Evolutionary conservation across 2,888 invertebrate genomes (phyloP).

Genomic region (Cryptosula pallasiana): DNA sequence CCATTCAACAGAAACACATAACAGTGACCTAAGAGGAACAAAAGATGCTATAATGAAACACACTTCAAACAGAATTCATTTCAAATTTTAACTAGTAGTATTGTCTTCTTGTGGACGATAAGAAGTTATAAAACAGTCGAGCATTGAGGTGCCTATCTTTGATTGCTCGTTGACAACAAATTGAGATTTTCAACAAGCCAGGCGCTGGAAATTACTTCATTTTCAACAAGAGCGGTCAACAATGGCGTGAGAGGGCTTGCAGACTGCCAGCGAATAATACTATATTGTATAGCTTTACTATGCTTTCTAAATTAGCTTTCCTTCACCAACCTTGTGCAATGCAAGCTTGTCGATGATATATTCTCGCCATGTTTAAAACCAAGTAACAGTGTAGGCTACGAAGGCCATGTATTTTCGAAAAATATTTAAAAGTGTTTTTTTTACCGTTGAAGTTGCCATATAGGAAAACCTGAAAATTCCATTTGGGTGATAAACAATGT

Average conservation of each 20-base stretch:
- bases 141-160: conserved; percentile 18
- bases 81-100: conserved; percentile 13
- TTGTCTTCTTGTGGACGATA: conserved; percentile 7
- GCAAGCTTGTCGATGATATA: too few relatives aligned
- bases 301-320: conserved; percentile 20
- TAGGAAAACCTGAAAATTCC: too few relatives aligned
- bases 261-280: not conserved
- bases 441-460: too few relatives aligned
- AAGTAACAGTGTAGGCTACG: too few relatives aligned
- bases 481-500: too few relatives aligned
- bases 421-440: too few relatives aligned
- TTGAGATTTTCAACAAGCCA: conserved; percentile 23
- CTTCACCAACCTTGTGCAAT: too few relatives aligned
- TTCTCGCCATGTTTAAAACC: too few relatives aligned
- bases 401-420: too few relatives aligned
- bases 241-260: not conserved
- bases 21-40: not conserved
- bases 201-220: conserved; percentile 21
- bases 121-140: conserved; percentile 16
- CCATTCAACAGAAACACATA: not conserved
- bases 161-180: conserved; percentile 23
- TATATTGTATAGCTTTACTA: not conserved
- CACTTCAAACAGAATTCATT: conserved; percentile 16
- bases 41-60: conserved; percentile 12
- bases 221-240: conserved; percentile 15